Base-by-base conservation (phyloP, 2,888 invertebrate genomes). In the Dryococelus australis region DNA sequence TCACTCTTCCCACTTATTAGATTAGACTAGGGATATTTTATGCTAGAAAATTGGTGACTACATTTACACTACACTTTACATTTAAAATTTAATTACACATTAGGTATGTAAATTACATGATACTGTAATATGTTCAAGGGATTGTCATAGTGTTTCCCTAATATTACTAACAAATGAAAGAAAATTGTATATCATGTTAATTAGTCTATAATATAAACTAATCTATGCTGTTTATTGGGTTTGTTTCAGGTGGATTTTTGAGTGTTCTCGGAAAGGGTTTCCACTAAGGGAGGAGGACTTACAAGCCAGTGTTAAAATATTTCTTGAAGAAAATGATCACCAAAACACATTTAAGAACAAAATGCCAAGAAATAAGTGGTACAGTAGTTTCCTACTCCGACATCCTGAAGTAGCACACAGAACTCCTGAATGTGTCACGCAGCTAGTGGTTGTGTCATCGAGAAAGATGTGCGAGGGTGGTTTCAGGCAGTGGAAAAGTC, bases 361-460 rank as follows among this genome's bases (percentile, higher is more conserved):
- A 1, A 35, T 35, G 35, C 35, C 35, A 35, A 4, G 35, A 35
- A 35, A 65, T 65, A 65, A 65, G n/a, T 65, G 65, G 65, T 24
- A 65, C 65, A 65, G 65, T 65, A 24, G 65, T 65, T 65, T 65
- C 65, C 65, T 24, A 85, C 85, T 65, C 86, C 43, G 35, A 86
- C 80, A 86, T 47, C 83, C 83, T 81, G 83, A 43, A 47, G 83
- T 86, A 51, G 10, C 86, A 6, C 0, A 35, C n/a, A 81, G 86
- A 47, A 83, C 86, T 20, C 81, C 86, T 35, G 65, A 65, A 65
- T 83, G 53, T 53, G 87, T 65, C 12, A 86, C 27, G 88, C 90
- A 51, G 91, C 91, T 26, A 91, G 91, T 88, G 89, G 91, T 10
- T 90, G 89, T 86, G 90, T 91, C 28, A 91, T 91, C 85, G 91